These are phyloP conservation scores for Listronotus oregonensis DNA, from an alignment of 1,140 invertebrate genomes.

Conservation along the genomic window DNA sequence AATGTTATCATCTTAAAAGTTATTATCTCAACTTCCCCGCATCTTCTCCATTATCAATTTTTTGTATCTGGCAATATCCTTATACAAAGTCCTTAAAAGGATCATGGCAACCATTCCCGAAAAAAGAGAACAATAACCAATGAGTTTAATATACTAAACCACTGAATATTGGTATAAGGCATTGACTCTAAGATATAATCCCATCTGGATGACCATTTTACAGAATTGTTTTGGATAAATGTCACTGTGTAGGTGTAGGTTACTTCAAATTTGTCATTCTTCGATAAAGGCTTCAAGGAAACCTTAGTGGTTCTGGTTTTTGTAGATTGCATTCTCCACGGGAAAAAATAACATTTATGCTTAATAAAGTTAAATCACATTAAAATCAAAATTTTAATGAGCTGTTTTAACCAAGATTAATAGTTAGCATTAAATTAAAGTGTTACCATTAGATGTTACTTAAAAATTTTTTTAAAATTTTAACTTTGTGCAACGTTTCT, in stretches of 20 bases:
- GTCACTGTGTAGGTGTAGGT: slow-evolving; percentile 87
- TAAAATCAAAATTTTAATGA: no score
- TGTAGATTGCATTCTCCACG: slow-evolving; percentile 20
- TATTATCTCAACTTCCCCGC: slow-evolving; percentile 65
- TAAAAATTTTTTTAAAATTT: no score
- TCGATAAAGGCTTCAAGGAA: slow-evolving; percentile 61
- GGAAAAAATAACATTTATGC: slow-evolving; percentile 20
- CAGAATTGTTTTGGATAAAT: slow-evolving; percentile 79
- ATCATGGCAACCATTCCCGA: slow-evolving; percentile 99
- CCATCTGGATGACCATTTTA: slow-evolving; percentile 99
- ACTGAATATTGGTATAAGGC: slow-evolving; percentile 98
- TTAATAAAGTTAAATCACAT: neutral
- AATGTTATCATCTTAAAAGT: no score
- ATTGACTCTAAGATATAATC: slow-evolving; percentile 99
- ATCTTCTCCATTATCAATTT: slow-evolving; percentile 95
- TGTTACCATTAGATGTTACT: no score
- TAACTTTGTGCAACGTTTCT: no score
- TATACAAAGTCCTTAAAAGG: slow-evolving; percentile 93
- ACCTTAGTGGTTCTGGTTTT: slow-evolving; percentile 34
- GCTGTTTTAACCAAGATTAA: no score
- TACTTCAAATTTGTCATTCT: slow-evolving; percentile 64
- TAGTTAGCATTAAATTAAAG: no score
- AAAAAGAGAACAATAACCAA: slow-evolving; percentile 87
- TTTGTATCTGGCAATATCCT: slow-evolving; percentile 98
- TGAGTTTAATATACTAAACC: slow-evolving; percentile 95